Conservation (phyloP, 2,888 invertebrate genomes). For the Eilema caniola region DNA sequence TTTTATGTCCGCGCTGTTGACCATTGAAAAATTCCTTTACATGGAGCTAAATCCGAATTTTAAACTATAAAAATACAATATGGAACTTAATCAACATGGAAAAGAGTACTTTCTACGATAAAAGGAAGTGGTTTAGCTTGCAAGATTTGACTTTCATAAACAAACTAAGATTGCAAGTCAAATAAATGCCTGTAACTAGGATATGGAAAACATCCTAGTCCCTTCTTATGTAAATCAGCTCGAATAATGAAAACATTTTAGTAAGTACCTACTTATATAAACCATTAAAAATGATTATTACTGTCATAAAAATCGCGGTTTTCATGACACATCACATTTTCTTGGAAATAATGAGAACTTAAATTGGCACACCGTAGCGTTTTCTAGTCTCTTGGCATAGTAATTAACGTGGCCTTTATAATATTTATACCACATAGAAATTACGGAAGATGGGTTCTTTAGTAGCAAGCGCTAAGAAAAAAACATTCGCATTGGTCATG, state of each 20-base stretch:
- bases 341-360: neutral
- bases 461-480: slow-evolving; percentile 19
- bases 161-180: neutral
- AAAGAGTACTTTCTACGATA: neutral
- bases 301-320: neutral
- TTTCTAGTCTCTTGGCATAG: slow-evolving; percentile 10
- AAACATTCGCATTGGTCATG: slow-evolving; percentile 36
- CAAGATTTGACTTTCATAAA: neutral
- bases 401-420: slow-evolving; percentile 25
- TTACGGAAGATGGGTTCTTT: neutral
- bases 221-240: neutral
- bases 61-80: neutral
- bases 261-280: neutral
- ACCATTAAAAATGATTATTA: neutral
- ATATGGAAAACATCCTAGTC: neutral
- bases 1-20: neutral
- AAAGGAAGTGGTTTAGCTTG: neutral
- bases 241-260: neutral
- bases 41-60: neutral
- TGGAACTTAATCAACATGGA: neutral
- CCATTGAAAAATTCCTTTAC: neutral
- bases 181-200: too few relatives aligned
- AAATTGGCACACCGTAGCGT: neutral
- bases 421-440: slow-evolving; percentile 18
- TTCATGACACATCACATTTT: slow-evolving; percentile 2